Conservation (phyloP, 2,113 vertebrate species). For the Bungarus multicinctus region DNA sequence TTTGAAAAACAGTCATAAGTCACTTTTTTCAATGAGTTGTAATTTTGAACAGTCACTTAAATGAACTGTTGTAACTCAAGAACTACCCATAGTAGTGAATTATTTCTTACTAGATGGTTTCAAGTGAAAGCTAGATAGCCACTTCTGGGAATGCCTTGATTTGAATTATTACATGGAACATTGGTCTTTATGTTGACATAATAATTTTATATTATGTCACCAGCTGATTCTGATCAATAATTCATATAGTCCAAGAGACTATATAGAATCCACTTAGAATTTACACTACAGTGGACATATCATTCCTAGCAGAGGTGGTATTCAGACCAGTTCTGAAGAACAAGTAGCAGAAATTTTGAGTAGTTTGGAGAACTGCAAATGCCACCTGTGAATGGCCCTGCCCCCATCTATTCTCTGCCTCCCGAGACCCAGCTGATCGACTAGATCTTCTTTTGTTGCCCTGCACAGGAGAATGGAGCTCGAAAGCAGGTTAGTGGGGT, state of each 20-base stretch:
- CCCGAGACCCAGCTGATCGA: too few relatives aligned
- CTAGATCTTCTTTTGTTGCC: too few relatives aligned
- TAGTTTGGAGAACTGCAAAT: too few relatives aligned
- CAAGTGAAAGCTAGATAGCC: not conserved
- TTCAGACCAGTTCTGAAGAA: too few relatives aligned
- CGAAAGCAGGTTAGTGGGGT: too few relatives aligned
- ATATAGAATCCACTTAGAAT: not conserved
- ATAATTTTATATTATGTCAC: not conserved
- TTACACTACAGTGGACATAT: not conserved
- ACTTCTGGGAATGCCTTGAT: not conserved
- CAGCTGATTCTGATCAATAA: not conserved
- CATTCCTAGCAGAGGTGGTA: not conserved
- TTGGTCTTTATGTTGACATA: not conserved
- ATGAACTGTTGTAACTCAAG: not conserved
- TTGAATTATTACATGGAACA: not conserved
- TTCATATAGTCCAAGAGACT: not conserved
- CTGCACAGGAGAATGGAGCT: too few relatives aligned
- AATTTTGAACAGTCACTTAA: not conserved
- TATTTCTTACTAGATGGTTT: not conserved
- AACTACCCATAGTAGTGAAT: not conserved
- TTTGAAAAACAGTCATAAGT: not conserved
- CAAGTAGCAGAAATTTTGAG: too few relatives aligned
- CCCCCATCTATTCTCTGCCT: too few relatives aligned
- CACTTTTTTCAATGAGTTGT: not conserved
- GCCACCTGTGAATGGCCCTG: too few relatives aligned